A percentile compares a stretch with the other conserved stretches of the same genome.
phyloP scores from a whole-genome alignment of 2,797 vertebrate genomes.

The Podargus strigoides region DNA sequence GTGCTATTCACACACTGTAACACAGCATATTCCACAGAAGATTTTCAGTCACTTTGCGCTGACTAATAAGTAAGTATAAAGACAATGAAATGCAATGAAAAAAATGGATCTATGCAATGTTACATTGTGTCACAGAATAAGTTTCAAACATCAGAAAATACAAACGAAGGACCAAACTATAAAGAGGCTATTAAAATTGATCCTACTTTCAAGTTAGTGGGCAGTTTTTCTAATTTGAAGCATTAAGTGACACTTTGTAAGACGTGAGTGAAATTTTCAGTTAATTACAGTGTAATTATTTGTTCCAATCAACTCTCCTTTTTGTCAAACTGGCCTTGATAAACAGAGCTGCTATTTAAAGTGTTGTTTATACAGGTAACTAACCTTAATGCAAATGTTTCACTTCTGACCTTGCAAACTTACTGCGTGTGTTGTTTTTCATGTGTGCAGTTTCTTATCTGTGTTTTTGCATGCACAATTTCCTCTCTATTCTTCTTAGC shows the following conservation, averaged over 20 bases:
- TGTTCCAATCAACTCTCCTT: neutral
- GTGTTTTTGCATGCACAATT: neutral
- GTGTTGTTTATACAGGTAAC: neutral
- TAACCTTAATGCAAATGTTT: neutral
- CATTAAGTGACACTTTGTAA: constrained; percentile 43
- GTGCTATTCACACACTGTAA: neutral
- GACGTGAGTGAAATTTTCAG: neutral
- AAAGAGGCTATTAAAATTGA: constrained; percentile 59
- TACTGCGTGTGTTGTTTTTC: neutral
- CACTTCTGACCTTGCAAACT: neutral
- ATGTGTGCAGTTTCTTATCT: neutral
- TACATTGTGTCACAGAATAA: constrained; percentile 24
- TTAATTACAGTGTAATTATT: neutral
- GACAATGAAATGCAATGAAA: neutral
- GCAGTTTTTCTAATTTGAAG: constrained; percentile 42
- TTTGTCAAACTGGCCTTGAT: neutral
- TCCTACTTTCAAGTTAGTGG: constrained; percentile 53
- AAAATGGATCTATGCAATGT: neutral
- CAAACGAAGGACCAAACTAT: constrained; percentile 57
- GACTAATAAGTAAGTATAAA: neutral
- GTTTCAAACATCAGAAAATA: constrained; percentile 47
- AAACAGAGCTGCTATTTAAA: neutral
- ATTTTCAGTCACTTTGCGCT: neutral
- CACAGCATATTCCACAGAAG: neutral
- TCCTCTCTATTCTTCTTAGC: neutral